Base-by-base conservation (phyloP, 2,113 vertebrate species). In the Hylia prasina region DNA sequence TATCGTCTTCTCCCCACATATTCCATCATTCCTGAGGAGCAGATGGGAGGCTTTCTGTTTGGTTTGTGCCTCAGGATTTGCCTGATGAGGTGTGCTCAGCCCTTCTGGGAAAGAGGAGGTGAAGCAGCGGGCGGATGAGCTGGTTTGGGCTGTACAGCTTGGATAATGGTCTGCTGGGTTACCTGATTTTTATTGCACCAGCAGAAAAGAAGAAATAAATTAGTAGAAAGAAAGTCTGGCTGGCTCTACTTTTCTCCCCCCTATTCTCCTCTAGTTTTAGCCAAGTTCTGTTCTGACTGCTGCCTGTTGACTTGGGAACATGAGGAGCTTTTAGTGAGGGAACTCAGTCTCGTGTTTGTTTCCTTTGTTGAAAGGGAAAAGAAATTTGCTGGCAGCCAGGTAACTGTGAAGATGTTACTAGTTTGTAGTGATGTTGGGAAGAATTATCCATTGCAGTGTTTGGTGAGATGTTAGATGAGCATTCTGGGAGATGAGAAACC, bases 321-420 rank as follows among this genome's bases (percentile, higher is more conserved):
- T 30, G 54, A 69, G 57, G 60, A 89, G 65, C 15, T 72, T 68
- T 82, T 72, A 56, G 65, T 64, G 68, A 13, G 70, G 54, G 28
- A 48, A 9, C 20, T 76, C 9, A 6, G 25, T 57, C 31, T 86
- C 0, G 0, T 3, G 10, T 77, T 90, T 72, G 63, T 22, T 69
- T 35, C 42, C 16, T 44, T 47, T 63, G 31, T 87, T 92, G 61
- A 82, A 91, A 82, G n/a, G 33, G 28, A 60, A 70, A 42, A 42
- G n/a, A 80, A 71, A 35, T 51, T 51, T 68, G 47, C 73, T 91
- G 42, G 33, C 51, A 66, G 47, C 33, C 19, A 22, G 30, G 42
- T 78, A 65, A 28, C 40, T 60, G 0, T 42, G 47, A 75, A 64
- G 30, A 20, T 81, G 24, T 39, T 64, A 25, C 63, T 75, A 48